Conservation (phyloP, 2,113 vertebrate genomes). For the Phainopepla nitens region DNA sequence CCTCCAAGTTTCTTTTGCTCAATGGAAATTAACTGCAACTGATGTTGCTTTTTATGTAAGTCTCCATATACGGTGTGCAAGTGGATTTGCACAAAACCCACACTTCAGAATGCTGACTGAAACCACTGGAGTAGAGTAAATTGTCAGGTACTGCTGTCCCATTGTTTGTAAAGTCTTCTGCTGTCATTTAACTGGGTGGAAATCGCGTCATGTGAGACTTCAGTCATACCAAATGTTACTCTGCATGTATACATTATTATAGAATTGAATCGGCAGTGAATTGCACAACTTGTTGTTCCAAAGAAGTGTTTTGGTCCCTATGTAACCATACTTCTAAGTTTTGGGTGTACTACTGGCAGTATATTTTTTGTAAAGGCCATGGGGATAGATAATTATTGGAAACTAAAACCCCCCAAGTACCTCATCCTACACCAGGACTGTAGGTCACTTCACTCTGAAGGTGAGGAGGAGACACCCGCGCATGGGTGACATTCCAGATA, state of each 20-base stretch:
- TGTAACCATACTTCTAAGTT: not conserved
- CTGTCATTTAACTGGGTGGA: not conserved
- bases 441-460: not conserved
- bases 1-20: not conserved
- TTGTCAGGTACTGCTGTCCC: not conserved
- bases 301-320: not conserved
- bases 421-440: not conserved
- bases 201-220: not conserved
- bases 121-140: not conserved
- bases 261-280: not conserved
- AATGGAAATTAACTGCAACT: not conserved
- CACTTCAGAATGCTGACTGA: accelerated
- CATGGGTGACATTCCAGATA: not conserved
- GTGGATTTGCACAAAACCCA: not conserved
- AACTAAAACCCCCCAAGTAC: not conserved
- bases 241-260: not conserved
- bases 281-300: not conserved
- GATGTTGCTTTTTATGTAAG: not conserved
- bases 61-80: not conserved
- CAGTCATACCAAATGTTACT: not conserved
- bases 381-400: not conserved
- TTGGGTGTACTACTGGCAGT: not conserved
- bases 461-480: not conserved
- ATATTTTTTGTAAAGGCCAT: not conserved
- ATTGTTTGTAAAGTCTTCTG: not conserved